Evolutionary conservation across 1,140 invertebrate genomes (phyloP).

Genomic region (Gerris buenoi): DNA sequence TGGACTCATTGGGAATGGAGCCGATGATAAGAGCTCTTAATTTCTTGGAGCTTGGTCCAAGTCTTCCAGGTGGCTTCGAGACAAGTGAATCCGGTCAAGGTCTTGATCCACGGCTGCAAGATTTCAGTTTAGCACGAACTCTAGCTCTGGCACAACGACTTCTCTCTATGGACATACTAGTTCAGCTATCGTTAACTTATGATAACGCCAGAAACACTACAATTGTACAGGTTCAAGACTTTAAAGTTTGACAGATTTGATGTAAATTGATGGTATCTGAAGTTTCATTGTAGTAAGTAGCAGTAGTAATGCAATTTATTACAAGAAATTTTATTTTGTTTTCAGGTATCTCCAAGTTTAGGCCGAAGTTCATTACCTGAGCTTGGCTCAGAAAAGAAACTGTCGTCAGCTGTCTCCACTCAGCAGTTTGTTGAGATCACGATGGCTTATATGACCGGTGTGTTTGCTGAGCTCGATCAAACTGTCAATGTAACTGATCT

Average conservation of each 20-base stretch:
- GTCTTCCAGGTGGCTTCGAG: conserved; percentile 6
- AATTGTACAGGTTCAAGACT: conserved; percentile 14
- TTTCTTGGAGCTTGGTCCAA: conserved; percentile 5
- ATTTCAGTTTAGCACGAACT: conserved; percentile 17
- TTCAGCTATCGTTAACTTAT: conserved; percentile 15
- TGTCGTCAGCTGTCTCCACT: conserved; percentile 6
- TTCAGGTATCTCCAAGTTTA: conserved; percentile 15
- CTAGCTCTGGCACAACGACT: conserved; percentile 19
- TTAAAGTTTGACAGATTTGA: too few species aligned
- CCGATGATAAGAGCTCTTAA: conserved; percentile 17
- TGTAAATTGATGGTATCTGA: too few species aligned
- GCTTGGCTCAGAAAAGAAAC: conserved; percentile 13
- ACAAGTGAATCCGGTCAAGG: conserved; percentile 16
- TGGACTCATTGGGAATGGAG: conserved; percentile 19
- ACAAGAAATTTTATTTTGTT: too few species aligned
- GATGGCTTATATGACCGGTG: conserved; percentile 18
- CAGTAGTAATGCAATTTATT: too few species aligned
- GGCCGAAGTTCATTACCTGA: conserved; percentile 16
- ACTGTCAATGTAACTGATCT: conserved; percentile 9
- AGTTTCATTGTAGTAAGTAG: too few species aligned
- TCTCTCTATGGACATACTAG: conserved; percentile 20
- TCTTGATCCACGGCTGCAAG: not conserved
- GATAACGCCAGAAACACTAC: conserved; percentile 16
- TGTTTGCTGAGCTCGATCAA: conserved; percentile 14
- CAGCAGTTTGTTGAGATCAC: conserved; percentile 11